Evolutionary conservation across 1,140 invertebrate genomes (phyloP).

Genomic region (Homalodisca vitripennis): DNA sequence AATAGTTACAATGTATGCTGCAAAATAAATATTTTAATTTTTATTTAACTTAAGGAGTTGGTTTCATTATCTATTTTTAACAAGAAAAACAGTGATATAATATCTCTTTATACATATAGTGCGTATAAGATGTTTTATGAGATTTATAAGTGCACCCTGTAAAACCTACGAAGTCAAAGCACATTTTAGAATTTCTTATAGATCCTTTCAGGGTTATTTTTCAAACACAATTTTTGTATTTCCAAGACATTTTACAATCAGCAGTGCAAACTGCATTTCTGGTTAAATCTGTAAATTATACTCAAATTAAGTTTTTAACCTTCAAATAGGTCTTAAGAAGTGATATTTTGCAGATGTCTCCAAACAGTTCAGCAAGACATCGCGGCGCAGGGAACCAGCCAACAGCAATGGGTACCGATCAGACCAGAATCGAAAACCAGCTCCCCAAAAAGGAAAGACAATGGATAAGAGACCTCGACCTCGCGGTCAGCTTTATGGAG

Average conservation of each 20-base stretch:
- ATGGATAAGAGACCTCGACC: conserved; percentile 74
- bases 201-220: too few species aligned
- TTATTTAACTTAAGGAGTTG: not conserved
- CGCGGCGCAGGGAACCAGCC: conserved; percentile 60
- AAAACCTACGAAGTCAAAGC: not conserved
- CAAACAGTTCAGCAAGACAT: conserved; percentile 62
- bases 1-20: too few species aligned
- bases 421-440: conserved; percentile 61
- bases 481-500: conserved; percentile 61
- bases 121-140: not conserved
- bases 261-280: too few species aligned
- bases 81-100: not conserved
- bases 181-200: not conserved
- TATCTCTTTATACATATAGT: not conserved
- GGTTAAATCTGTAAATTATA: too few species aligned
- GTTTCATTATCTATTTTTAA: not conserved
- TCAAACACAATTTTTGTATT: conserved; percentile 35
- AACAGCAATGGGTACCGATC: conserved; percentile 55
- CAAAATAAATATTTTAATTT: not conserved
- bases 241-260: too few species aligned
- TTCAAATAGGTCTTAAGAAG: too few species aligned
- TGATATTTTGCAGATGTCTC: conserved; percentile 58
- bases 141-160: not conserved
- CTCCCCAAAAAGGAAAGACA: conserved; percentile 60
- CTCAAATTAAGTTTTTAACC: too few species aligned